Conservation (phyloP, 92 coral and sea anemone genomes). For the Muricea muricata region DNA sequence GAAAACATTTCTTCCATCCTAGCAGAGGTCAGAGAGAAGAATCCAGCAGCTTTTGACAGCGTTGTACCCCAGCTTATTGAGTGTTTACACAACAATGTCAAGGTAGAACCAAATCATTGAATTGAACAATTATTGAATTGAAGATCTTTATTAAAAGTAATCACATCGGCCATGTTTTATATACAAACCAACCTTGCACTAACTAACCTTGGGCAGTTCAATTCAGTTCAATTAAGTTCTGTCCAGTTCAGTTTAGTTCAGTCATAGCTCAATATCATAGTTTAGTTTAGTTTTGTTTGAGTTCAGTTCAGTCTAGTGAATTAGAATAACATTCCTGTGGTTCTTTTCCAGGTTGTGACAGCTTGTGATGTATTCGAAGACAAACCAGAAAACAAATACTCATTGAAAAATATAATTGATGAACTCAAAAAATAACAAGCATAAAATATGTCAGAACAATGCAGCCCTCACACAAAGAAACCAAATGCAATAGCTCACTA, state of each 20-base stretch:
- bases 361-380: slow-evolving; percentile 45
- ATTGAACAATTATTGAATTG: no score
- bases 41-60: slow-evolving; percentile 75
- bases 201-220: no score
- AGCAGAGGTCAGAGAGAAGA: slow-evolving; percentile 59
- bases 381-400: neutral
- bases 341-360: slow-evolving; percentile 68
- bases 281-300: neutral
- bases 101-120: slow-evolving; percentile 66
- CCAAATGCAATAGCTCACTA: neutral
- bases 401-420: neutral
- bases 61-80: slow-evolving; percentile 85
- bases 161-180: no score
- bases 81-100: slow-evolving; percentile 71
- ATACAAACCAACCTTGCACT: no score
- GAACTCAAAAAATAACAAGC: neutral
- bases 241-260: no score
- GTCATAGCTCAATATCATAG: no score
- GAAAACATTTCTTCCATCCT: slow-evolving; percentile 77
- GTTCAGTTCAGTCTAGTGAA: neutral
- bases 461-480: neutral
- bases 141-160: no score
- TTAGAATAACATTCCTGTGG: neutral
- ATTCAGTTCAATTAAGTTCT: no score
- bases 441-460: neutral